Percentiles rank a stretch among this genome's conserved stretches.
These are phyloP conservation scores for Phylloscopus whistleri DNA, from an alignment of 2,113 vertebrate species.

Conservation along the genomic window DNA sequence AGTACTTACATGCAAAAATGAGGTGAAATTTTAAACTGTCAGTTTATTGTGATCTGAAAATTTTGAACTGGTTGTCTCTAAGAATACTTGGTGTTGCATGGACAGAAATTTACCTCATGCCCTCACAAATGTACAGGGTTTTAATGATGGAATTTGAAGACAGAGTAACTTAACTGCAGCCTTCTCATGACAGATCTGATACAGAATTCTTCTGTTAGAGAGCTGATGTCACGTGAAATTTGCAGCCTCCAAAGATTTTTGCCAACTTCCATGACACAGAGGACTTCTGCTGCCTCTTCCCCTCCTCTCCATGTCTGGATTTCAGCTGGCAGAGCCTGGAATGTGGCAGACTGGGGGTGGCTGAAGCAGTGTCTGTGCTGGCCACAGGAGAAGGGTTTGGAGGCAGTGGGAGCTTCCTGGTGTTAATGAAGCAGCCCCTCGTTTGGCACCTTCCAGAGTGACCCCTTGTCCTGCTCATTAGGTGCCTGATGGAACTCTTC, in stretches of 20 bases:
- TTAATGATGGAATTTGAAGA: background rate
- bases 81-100: background rate
- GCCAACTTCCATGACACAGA: background rate
- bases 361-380: background rate
- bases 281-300: background rate
- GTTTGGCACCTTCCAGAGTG: background rate
- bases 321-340: background rate
- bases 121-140: background rate
- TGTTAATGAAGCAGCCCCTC: background rate
- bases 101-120: background rate
- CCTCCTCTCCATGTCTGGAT: background rate
- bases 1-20: background rate
- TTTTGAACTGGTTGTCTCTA: background rate
- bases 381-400: background rate
- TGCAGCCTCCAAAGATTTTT: background rate
- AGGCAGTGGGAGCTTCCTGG: background rate
- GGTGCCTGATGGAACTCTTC: background rate
- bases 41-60: background rate
- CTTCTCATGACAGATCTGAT: background rate
- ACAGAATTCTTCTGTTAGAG: fast-evolving
- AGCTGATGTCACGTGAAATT: fast-evolving
- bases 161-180: background rate
- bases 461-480: background rate
- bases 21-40: background rate
- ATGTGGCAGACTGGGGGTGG: background rate